Evolutionary conservation across 2,113 vertebrate genomes (phyloP).

Genomic region (Zingel zingel): DNA sequence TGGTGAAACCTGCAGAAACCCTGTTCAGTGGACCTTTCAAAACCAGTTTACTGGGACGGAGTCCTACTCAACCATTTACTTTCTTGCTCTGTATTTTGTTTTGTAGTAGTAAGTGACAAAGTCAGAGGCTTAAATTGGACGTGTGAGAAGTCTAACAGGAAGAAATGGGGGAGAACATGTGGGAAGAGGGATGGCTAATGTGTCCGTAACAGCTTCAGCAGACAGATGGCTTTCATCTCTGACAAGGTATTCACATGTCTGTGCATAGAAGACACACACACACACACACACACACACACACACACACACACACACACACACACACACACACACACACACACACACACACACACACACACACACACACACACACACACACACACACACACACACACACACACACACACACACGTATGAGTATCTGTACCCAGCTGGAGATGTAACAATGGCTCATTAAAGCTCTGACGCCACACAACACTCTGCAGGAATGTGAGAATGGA

Average conservation of each 20-base stretch:
- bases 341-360: slow-evolving; percentile 32
- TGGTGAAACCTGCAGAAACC: no score
- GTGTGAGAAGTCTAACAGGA: neutral
- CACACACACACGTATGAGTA: slow-evolving; percentile 27
- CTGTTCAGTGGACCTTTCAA: neutral
- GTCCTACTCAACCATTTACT: neutral
- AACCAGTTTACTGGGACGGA: neutral
- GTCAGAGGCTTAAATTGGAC: neutral
- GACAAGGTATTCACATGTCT: slow-evolving; percentile 26
- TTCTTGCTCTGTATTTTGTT: neutral
- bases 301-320: neutral
- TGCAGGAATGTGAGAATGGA: slow-evolving; percentile 36
- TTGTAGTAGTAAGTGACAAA: neutral
- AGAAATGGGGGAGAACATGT: neutral
- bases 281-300: slow-evolving; percentile 2
- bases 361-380: slow-evolving; percentile 9
- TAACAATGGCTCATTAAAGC: slow-evolving; percentile 57
- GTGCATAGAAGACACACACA: slow-evolving; percentile 7
- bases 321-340: slow-evolving; percentile 1
- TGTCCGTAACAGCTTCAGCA: slow-evolving; percentile 1
- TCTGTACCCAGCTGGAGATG: slow-evolving; percentile 51
- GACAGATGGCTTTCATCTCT: slow-evolving; percentile 44
- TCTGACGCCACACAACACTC: slow-evolving; percentile 30
- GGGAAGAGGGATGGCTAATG: neutral
- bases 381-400: slow-evolving; percentile 31